Evolutionary conservation across 2,797 vertebrate genomes (phyloP), one percentile per base, ranked within the genome.

Genomic region (Cossypha dichroa): DNA sequence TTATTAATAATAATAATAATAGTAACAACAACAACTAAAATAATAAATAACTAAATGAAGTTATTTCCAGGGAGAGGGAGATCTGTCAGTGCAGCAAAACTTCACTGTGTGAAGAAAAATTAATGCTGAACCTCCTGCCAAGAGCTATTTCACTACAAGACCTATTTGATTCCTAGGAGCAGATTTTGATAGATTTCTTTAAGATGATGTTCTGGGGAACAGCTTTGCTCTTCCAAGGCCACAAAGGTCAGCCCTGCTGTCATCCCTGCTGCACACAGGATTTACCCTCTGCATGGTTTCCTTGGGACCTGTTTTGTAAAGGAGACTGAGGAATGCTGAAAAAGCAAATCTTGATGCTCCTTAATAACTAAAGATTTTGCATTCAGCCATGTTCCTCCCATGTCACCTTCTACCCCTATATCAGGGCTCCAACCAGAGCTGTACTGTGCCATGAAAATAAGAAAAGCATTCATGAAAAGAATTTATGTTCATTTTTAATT

Each of bases 221-320:
- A 84, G 29, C 34, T 94, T 62, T 56, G 72, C 7, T 45, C 28
- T 75, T 73, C 55, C 89, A 70, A 70, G 46, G 34, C 48, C 91
- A 49, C 88, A 96, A 72, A 96, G 78, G 75, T 89, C 92, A 96
- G 8, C 21, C 17, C 56, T 74, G 0, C 34, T 89, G 69, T 88
- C 88, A 82, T 33, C 60, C 11, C 34, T 46, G 49, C 13, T 21
- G 20, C 75, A 85, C 11, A 0, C 4, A 10, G 56, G 76, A 76
- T 91, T 79, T 58, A 7, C 25, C 36, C 10, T 46, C 19, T 3
- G 2, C 23, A 5, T 7, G 11, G 5, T 6, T 46, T 59, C 41
- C 68, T 3, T 11, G 15, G 18, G 26, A 60, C 5, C 5, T 59
- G 33, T 8, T 58, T 69, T 1, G 0, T 15, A 33, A 34, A 52